Evolutionary conservation across 35 echinoderm and acorn worm species (phyloP), one percentile per base, ranked within the genome.

Genomic region (Diadema setosum): DNA sequence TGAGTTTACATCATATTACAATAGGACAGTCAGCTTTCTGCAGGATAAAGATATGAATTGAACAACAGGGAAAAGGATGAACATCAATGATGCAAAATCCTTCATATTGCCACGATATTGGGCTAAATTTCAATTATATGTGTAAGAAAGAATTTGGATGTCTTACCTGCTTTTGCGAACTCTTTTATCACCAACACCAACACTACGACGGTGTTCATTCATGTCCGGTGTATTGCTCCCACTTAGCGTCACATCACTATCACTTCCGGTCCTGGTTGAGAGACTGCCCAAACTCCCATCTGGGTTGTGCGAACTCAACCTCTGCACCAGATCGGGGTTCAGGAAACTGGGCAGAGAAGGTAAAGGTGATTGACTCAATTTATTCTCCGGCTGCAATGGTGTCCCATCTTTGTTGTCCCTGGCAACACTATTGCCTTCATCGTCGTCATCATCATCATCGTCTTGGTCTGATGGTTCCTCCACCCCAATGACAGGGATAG

Each of bases 151-250:
- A 33, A 8, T 27, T 67, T 8, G 5, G 21, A 67, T 29, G 25
- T 52, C 73, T 44, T 78, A 78, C 73, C 73, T 78, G 73, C 73
- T 78, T 78, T 78, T 78, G 25, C 73, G 73, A 17, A 78, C 11
- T 44, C 44, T 42, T 16, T 29, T 67, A 29, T 29, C 61, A 11
- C 73, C 73, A 14, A 3, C 73, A 25, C 73, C 73, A 42, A 18
- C 39, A 39, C 24, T 44, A 8, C n/a, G 39, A 14, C 73, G 39
- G 73, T 32, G 37, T 12, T 78, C 73, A 78, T 44, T 78, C 11
- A 78, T n/a, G n/a, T 78, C 73, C 44, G 73, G 73, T 44, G 73
- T 78, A 42, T 41, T 78, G 24, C 73, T 78, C 24, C 73, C 73
- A 44, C 9, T 78, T 21, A 9, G 44, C 24, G 35, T 78, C 11